Base-by-base conservation (phyloP, 2,797 vertebrate genomes). In the Amblyopsis hoosieri region DNA sequence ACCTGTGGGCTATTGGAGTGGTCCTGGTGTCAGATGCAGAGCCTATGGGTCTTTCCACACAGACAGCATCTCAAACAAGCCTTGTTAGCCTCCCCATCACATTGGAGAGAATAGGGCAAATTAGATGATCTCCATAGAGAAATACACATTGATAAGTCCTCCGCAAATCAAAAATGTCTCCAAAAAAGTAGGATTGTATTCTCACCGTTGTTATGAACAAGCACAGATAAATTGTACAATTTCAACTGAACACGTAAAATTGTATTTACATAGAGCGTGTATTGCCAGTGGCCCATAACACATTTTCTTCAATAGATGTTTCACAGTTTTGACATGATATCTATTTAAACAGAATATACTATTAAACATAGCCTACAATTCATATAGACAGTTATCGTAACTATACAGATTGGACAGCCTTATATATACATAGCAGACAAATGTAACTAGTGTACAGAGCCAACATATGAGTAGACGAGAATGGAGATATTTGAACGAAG, bases 221-320 rank as follows among this genome's bases (percentile, higher is more conserved):
- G 88, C 90, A 90, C 90, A 89, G 84, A 84, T 62, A 80, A 91
- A 89, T 77, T 46, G 79, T 83, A 88, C 84, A 74, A 77, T 84
- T 80, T 81, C 54, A 42, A 42, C 9, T 9, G 85, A 87, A 86
- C 85, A 89, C 89, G 90, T 83, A 68, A 87, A 92, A 87, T 76
- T 60, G 51, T 93, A 92, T 93, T 91, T 93, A 93, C 91, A 93
- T 54, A 59, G 74, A 83, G 64, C 83, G 86, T 84, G 86, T 91
- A 89, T 91, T 91, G 87, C 89, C 88, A 77, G 83, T 81, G 89
- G 87, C 90, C 84, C 88, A 86, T 87, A 87, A 90, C 80, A 90
- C 83, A 3, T 82, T 82, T 81, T 87, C 80, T 87, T 87, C 87
- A 81, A 84, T 84, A 84, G 78, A 86, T 87, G 80, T 90, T 79